Evolutionary conservation across 2,888 invertebrate species (phyloP).

Genomic region (Galeopsomyia nigrocyanea): DNA sequence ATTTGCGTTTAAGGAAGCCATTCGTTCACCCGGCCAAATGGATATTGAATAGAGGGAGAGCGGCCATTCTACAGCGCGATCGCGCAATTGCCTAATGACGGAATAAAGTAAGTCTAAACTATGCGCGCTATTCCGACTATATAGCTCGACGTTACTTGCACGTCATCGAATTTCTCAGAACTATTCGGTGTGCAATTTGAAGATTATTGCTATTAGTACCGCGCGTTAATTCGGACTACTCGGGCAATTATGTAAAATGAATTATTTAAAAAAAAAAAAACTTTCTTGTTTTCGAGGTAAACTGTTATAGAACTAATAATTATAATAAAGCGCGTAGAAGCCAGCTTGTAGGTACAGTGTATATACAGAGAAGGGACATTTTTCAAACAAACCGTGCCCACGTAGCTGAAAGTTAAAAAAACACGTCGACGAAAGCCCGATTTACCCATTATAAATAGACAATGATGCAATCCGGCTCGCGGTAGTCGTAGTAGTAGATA

Average conservation of each 20-base stretch:
- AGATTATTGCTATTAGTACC: too few species aligned
- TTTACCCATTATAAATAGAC: conserved; percentile 39
- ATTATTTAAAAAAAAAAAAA: too few species aligned
- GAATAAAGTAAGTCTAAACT: background rate
- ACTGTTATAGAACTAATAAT: too few species aligned
- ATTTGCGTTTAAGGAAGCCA: background rate
- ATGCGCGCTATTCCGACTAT: conserved; percentile 6
- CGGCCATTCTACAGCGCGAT: too few species aligned
- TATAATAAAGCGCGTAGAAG: too few species aligned
- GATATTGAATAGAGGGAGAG: background rate
- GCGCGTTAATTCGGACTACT: too few species aligned
- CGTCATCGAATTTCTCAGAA: background rate
- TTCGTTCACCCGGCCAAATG: background rate
- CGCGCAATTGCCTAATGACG: too few species aligned
- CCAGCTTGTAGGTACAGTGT: background rate
- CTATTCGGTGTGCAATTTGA: too few species aligned
- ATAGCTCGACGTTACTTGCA: background rate
- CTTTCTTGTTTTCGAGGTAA: too few species aligned
- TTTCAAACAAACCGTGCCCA: background rate
- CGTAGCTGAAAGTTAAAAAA: conserved; percentile 21
- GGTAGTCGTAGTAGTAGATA: background rate
- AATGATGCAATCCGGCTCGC: conserved; percentile 33
- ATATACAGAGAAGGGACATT: background rate
- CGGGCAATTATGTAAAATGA: too few species aligned
- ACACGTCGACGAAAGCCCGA: conserved; percentile 23